Base-by-base conservation (phyloP, 2,113 vertebrate species). In the Salvelinus sp. region DNA sequence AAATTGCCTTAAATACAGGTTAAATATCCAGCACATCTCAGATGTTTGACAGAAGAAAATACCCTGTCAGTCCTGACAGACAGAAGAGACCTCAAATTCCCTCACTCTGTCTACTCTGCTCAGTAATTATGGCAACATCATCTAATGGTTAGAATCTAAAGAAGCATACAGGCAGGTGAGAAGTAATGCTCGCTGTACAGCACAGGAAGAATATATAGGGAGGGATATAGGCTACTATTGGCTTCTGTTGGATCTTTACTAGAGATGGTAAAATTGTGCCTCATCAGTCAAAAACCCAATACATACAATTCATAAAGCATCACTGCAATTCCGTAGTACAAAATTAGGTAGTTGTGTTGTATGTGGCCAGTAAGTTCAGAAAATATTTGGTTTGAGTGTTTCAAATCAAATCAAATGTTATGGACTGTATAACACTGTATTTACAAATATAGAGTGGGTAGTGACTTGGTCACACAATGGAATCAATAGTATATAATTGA, bases 1-100 rank as follows among this genome's bases (percentile, higher is more conserved):
- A 90, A 90, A 90, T 90, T 91, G 88, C 89, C 79, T 88, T 92
- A 91, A 91, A 92, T 91, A 91, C 88, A 85, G 88, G 84, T 87
- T 88, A 88, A 91, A 89, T 89, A 86, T 84, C 79, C 87, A 83
- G 81, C 84, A 91, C 47, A 72, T 72, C 77, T 73, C 50, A 69
- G 63, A 86, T 87, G 87, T 82, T 83, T 86, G 83, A 82, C 79
- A 77, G 76, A 84, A 85, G 84, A 85, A 86, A 86, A 87, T 77
- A 82, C 81, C 87, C 83, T 90, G 86, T 91, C 90, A 87, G 80
- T 70, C 78, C 82, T 81, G 85, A 86, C 83, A 90, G 70, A 54
- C 90, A 54, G 50, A 54, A 54, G 74, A 85, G 79, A 87, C 76
- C 86, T 89, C 57, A 76, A 81, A 84, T 86, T 85, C 79, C 82